phyloP scores from a whole-genome alignment of 2,888 invertebrate genomes.

The Gerris lacustris region DNA sequence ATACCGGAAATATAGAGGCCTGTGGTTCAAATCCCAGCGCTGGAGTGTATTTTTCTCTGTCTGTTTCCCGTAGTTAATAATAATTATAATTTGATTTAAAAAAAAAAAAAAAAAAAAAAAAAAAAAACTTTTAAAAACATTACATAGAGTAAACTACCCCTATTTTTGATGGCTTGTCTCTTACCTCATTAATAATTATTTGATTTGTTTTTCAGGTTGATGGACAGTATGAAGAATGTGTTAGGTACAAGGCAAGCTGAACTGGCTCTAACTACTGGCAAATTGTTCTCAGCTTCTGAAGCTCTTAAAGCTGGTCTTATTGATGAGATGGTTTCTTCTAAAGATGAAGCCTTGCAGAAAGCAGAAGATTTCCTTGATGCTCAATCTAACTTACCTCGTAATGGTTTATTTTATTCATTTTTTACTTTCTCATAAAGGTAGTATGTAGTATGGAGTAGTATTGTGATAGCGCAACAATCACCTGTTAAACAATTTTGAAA shows the following conservation, averaged over 20 bases:
- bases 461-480: too few species aligned
- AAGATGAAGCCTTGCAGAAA: constrained; percentile 53
- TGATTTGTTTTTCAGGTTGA: constrained; percentile 35
- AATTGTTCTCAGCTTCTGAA: constrained; percentile 60
- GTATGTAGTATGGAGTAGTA: too few species aligned
- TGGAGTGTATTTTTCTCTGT: too few species aligned
- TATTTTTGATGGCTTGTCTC: neutral
- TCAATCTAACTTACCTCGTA: constrained; percentile 53
- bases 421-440: neutral
- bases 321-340: constrained; percentile 57
- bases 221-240: constrained; percentile 34
- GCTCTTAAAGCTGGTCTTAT: constrained; percentile 63
- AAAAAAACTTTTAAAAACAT: too few species aligned
- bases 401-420: constrained; percentile 17
- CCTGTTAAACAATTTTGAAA: too few species aligned
- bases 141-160: too few species aligned
- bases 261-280: constrained; percentile 58
- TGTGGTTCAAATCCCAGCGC: too few species aligned
- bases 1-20: too few species aligned
- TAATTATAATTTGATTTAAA: too few species aligned
- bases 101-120: too few species aligned
- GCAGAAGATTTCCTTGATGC: constrained; percentile 52
- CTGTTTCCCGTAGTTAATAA: too few species aligned
- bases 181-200: neutral
- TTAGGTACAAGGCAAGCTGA: constrained; percentile 57